Conservation (phyloP, 2,888 invertebrate genomes). For the Phania funesta region DNA sequence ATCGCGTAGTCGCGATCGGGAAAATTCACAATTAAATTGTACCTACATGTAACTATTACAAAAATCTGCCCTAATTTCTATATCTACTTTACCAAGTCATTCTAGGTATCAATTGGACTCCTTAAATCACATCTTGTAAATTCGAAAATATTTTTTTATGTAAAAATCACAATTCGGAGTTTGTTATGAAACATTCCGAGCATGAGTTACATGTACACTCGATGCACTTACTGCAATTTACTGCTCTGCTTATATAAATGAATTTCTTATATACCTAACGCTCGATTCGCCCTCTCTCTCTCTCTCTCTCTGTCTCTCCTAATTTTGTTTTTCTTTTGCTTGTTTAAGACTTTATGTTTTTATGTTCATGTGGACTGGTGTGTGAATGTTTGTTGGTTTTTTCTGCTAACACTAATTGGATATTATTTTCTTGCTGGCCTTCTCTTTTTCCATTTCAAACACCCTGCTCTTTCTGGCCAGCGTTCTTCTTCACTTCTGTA, state of each 20-base stretch:
- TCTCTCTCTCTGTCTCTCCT: neutral
- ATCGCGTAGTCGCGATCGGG: too few species aligned
- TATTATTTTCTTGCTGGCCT: slow-evolving; percentile 13
- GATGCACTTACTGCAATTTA: neutral
- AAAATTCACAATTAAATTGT: too few species aligned
- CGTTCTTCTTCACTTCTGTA: too few species aligned
- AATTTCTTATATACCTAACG: slow-evolving; percentile 26
- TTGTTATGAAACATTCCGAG: too few species aligned
- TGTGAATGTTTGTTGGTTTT: neutral
- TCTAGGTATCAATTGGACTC: too few species aligned
- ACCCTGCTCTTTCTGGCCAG: slow-evolving; percentile 13
- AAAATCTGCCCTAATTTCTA: too few species aligned
- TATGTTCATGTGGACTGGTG: neutral
- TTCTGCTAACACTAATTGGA: slow-evolving; percentile 53
- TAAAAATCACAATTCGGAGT: too few species aligned
- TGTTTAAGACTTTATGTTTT: slow-evolving; percentile 55
- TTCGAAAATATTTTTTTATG: too few species aligned
- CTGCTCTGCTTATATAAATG: neutral
- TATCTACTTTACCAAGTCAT: too few species aligned
- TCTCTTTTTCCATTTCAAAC: neutral
- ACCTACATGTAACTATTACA: too few species aligned
- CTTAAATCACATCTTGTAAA: too few species aligned
- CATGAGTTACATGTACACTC: too few species aligned
- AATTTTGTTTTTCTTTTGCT: slow-evolving; percentile 11
- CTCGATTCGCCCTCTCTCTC: slow-evolving; percentile 25